Conservation (phyloP, 2,888 invertebrate genomes). For the Pandemis cinnamomeana region DNA sequence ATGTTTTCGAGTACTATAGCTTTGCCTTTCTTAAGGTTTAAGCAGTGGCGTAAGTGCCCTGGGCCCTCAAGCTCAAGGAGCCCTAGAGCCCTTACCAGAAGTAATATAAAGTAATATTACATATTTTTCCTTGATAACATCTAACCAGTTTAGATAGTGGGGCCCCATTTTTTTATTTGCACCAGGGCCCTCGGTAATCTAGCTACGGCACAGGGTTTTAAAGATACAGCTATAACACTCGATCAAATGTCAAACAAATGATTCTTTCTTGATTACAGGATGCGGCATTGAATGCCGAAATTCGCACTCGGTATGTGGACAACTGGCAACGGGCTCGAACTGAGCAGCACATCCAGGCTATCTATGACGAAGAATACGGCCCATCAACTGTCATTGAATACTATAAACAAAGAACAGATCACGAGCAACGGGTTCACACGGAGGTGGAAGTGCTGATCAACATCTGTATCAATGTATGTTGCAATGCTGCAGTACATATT, state of each 20-base stretch:
- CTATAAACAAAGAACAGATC: constrained; percentile 61
- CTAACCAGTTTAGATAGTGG: too few species aligned
- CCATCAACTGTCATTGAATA: constrained; percentile 54
- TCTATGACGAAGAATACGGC: constrained; percentile 53
- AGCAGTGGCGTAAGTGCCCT: too few species aligned
- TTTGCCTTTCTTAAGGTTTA: too few species aligned
- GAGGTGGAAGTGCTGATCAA: constrained; percentile 68
- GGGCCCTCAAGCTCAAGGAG: too few species aligned
- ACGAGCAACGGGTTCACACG: constrained; percentile 67
- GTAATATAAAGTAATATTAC: too few species aligned
- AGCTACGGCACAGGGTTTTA: too few species aligned
- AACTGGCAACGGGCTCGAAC: constrained; percentile 70
- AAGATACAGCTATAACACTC: neutral
- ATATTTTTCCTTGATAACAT: too few species aligned
- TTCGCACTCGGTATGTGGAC: constrained; percentile 60
- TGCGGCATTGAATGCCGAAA: constrained; percentile 55
- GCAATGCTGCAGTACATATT: neutral
- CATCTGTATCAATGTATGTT: constrained; percentile 64
- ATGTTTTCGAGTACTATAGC: too few species aligned
- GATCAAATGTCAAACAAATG: neutral
- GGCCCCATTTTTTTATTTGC: too few species aligned
- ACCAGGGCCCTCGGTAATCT: neutral
- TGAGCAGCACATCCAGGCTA: constrained; percentile 63
- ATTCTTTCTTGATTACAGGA: constrained; percentile 47
- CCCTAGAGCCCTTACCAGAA: too few species aligned